Conservation (phyloP, 2,113 vertebrate species). For the Todiramphus saurophagus region DNA sequence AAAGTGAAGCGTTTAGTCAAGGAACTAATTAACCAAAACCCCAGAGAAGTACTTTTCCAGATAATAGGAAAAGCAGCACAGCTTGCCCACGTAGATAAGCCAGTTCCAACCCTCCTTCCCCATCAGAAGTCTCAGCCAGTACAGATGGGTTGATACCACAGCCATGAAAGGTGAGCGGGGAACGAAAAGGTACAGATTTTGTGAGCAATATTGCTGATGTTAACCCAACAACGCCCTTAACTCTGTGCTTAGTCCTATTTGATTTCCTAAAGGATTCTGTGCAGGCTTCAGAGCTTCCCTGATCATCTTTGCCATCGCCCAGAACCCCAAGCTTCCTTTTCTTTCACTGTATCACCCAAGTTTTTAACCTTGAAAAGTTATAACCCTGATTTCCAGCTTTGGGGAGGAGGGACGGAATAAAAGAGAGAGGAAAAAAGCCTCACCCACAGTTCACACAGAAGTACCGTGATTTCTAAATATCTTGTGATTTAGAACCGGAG, state of each 20-base stretch:
- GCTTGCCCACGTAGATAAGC: neutral
- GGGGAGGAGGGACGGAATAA: no score
- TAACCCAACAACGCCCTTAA: neutral
- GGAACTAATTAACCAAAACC: neutral
- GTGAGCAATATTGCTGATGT: neutral
- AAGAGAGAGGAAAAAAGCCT: neutral
- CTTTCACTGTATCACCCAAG: neutral
- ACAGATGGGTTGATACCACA: neutral
- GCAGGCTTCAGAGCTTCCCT: fast-evolving
- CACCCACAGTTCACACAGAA: neutral
- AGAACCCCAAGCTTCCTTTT: neutral
- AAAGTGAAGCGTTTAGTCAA: neutral
- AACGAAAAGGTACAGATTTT: neutral
- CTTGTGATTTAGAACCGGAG: neutral
- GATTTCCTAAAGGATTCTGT: neutral
- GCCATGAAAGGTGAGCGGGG: neutral
- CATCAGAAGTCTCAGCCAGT: neutral
- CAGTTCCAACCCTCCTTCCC: neutral
- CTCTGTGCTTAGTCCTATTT: neutral
- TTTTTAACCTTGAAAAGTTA: neutral
- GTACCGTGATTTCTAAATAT: neutral
- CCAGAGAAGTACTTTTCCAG: neutral
- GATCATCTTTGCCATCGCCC: neutral
- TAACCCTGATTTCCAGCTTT: neutral
- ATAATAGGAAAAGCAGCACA: neutral